Evolutionary conservation across 2,888 invertebrate species (phyloP), one percentile per base, ranked within the genome.

Genomic region (Quadriops clusia): DNA sequence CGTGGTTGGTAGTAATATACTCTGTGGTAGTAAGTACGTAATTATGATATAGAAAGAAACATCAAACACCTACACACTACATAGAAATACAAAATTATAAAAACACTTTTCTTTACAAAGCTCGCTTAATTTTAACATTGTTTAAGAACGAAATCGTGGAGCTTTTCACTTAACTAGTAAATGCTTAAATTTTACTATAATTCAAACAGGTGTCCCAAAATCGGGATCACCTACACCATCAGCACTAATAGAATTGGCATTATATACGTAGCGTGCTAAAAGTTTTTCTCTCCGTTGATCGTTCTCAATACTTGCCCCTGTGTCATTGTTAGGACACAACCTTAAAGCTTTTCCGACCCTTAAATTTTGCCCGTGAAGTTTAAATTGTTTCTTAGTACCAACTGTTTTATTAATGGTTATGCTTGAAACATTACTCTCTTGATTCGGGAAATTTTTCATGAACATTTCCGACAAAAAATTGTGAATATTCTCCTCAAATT

Each of bases 171-270:
- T n/a, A n/a, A n/a, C n/a, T n/a, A n/a, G n/a, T n/a, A n/a, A n/a
- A n/a, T n/a, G n/a, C n/a, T n/a, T n/a, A n/a, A n/a, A n/a, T n/a
- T n/a, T n/a, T n/a, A n/a, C n/a, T n/a, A n/a, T n/a, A n/a, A n/a
- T n/a, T n/a, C n/a, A 75, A 44, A 76, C 75, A 7, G 75, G 75
- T 3, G 75, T 76, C 40, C 75, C 75, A 55, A 75, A 75, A 60
- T 73, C 74, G 0, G 75, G 74, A 59, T 76, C 74, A 0, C 75
- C 75, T 44, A 72, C 68, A 23, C 74, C 74, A 40, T 65, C 65
- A 3, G 59, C 58, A 35, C 53, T 54, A 29, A 56, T 39, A 31
- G 55, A 53, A 43, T 59, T 60, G 11, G 60, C 56, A 40, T 60
- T 61, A 41, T 61, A 60, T 25, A 62, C 62, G 39, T 62, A 62